phyloP scores from a whole-genome alignment of 2,888 invertebrate species.

The Caenorhabditis virilis region DNA sequence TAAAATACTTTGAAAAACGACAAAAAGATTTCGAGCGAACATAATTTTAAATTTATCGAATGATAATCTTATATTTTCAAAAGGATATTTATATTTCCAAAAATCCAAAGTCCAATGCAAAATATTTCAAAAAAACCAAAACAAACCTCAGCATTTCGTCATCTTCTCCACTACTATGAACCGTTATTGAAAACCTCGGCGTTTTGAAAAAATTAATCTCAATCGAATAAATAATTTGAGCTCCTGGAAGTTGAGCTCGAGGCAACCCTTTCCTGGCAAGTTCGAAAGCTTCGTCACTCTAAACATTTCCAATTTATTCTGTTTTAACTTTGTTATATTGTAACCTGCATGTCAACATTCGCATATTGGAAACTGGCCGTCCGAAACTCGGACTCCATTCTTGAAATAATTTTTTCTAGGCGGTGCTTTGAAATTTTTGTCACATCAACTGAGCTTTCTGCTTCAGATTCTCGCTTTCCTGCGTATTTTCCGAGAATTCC shows the following conservation, averaged over 20 bases:
- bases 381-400: constrained; percentile 56
- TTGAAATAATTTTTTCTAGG: constrained; percentile 79
- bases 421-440: constrained; percentile 76
- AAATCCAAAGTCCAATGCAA: too few species aligned
- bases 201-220: constrained; percentile 82
- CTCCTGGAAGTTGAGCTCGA: constrained; percentile 76
- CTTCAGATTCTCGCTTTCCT: constrained; percentile 39
- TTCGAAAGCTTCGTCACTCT: constrained; percentile 86
- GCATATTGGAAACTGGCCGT: constrained; percentile 57
- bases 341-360: constrained; percentile 79
- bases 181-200: constrained; percentile 85
- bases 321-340: not conserved
- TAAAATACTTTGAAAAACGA: not conserved
- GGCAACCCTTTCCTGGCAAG: constrained; percentile 82
- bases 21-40: not conserved
- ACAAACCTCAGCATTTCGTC: constrained; percentile 76
- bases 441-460: constrained; percentile 20
- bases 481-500: constrained; percentile 55
- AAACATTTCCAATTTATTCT: not conserved
- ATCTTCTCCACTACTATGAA: constrained; percentile 85
- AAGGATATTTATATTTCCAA: not conserved
- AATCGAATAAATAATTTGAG: constrained; percentile 83
- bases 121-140: too few species aligned
- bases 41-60: not conserved
- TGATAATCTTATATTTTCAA: not conserved